These are phyloP conservation scores for Palythoa grandis DNA, from an alignment of 92 coral and sea anemone genomes.

Conservation along the genomic window DNA sequence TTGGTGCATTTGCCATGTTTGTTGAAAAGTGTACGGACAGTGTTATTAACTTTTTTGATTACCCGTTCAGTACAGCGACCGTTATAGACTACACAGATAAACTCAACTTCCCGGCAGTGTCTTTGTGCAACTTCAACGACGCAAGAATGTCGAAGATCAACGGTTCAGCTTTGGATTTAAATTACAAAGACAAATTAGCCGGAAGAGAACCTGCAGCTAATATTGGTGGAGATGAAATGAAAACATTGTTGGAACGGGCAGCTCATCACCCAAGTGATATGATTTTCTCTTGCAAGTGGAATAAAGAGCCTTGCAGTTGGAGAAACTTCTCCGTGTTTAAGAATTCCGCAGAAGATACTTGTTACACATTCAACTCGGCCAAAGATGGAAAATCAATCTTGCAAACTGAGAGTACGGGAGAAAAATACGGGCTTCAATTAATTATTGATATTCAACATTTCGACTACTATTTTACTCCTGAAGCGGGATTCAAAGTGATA, in stretches of 20 bases:
- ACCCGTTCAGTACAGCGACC: conserved; percentile 86
- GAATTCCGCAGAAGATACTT: conserved; percentile 75
- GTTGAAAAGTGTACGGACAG: conserved; percentile 87
- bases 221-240: conserved; percentile 53
- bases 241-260: conserved; percentile 56
- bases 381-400: conserved; percentile 42
- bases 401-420: conserved; percentile 64
- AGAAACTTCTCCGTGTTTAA: conserved; percentile 70
- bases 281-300: conserved; percentile 78
- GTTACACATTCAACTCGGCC: conserved; percentile 85
- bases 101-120: conserved; percentile 79
- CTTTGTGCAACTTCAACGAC: conserved; percentile 90
- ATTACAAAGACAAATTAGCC: conserved; percentile 50
- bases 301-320: conserved; percentile 62
- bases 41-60: conserved; percentile 70
- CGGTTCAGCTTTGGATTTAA: conserved; percentile 67
- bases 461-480: conserved; percentile 75
- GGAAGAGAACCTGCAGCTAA: conserved; percentile 36
- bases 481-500: conserved; percentile 80
- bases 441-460: conserved; percentile 74
- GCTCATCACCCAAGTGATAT: conserved; percentile 78
- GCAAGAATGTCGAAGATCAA: conserved; percentile 82
- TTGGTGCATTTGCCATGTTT: conserved; percentile 79
- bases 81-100: conserved; percentile 72
- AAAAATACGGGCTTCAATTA: conserved; percentile 65